Evolutionary conservation across 1,140 invertebrate species (phyloP), one percentile per base, ranked within the genome.

Genomic region (Acromyrmex charruanus): DNA sequence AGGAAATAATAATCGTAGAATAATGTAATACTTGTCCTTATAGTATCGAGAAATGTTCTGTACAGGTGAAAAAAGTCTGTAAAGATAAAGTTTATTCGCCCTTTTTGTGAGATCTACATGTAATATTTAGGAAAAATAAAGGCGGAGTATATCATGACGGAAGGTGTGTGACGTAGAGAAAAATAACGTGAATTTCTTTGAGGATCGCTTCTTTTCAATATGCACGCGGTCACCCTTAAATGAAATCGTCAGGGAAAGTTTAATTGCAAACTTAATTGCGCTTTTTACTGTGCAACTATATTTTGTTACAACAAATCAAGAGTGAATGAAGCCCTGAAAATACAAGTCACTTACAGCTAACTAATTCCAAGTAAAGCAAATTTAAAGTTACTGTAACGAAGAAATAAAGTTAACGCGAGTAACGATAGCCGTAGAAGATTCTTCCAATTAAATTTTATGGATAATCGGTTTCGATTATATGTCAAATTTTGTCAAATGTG

Each of bases 31-130:
- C 63, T 90, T 89, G 80, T 79, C 86, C 72, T 71, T 85, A 84
- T 61, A 49, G 16, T 44, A 90, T 81, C 77, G 21, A 80, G 59
- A 71, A 87, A 80, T 84, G 85, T 90, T 90, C 89, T 90, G 89
- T 90, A 90, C 89, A 87, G 89, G 68, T 87, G 63, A 81, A 69
- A 39, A 90, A 49, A 84, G 85, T 89, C 77, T 87, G 89, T 87
- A 82, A 87, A 87, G 85, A 89, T 89, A 18, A 74, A 68, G n/a
- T 90, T 74, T 84, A 84, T 69, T 63, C 80, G 25, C 49, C 39
- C 80, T 84, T 84, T 81, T 82, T 72, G 80, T 84, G 69, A 75
- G 39, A 84, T 14, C 55, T 69, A 74, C 14, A 75, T 84, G 49
- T 84, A 61, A 84, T 31, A 61, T 75, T 84, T 75, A 51, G 31